Conservation (phyloP, 2,888 invertebrate genomes). For the Drosophila sordidula region DNA sequence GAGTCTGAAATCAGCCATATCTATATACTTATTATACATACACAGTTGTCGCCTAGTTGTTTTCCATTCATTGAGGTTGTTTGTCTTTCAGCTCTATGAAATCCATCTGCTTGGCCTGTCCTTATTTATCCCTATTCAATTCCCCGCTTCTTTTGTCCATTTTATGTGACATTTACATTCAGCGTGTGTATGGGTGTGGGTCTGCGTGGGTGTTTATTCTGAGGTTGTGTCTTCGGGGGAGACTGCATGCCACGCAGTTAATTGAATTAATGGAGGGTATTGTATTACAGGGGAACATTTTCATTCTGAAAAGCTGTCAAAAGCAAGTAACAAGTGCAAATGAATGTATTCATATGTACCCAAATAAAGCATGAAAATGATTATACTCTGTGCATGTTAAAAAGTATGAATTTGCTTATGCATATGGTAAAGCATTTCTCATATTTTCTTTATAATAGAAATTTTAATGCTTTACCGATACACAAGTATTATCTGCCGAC, state of each 20-base stretch:
- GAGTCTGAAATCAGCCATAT: constrained; percentile 25
- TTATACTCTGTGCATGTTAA: not conserved
- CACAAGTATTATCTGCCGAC: too few species aligned
- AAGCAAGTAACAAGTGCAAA: constrained; percentile 20
- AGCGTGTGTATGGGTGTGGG: not conserved
- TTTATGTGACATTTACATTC: constrained; percentile 28
- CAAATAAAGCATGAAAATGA: not conserved
- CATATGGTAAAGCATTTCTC: too few species aligned
- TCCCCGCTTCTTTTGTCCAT: constrained; percentile 19
- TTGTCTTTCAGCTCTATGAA: constrained; percentile 50
- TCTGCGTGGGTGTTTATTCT: constrained; percentile 40
- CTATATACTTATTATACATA: constrained; percentile 7
- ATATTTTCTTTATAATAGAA: too few species aligned
- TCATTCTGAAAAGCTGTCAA: constrained; percentile 19
- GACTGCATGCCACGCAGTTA: constrained; percentile 48
- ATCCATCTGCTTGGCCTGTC: constrained; percentile 48
- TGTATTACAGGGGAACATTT: constrained; percentile 43
- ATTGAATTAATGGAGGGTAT: constrained; percentile 72
- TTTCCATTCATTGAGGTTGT: constrained; percentile 36
- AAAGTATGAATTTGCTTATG: too few species aligned
- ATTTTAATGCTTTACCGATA: too few species aligned
- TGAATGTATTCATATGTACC: not conserved
- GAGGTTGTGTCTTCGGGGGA: constrained; percentile 39
- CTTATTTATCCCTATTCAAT: constrained; percentile 19
- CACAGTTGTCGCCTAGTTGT: constrained; percentile 11